phyloP scores from a whole-genome alignment of 2,888 invertebrate genomes.

The Chorisops tibialis region DNA sequence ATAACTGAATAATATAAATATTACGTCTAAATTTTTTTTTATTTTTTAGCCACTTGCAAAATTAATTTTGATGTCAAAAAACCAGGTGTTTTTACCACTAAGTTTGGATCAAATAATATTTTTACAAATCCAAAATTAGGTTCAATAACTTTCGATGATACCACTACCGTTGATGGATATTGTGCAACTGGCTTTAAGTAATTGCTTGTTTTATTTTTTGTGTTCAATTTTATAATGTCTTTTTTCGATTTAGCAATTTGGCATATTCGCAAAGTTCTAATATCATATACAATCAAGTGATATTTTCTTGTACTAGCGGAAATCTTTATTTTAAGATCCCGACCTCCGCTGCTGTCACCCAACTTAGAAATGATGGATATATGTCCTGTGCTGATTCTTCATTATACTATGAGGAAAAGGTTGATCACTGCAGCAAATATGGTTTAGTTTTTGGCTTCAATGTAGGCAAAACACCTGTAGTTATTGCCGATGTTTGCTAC shows the following conservation, averaged over 20 bases:
- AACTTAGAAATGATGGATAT: too few relatives aligned
- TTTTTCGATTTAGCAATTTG: not conserved
- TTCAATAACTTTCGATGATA: not conserved
- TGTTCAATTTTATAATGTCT: not conserved
- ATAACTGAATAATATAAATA: too few relatives aligned
- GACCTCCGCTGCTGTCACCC: too few relatives aligned
- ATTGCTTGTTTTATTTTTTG: not conserved
- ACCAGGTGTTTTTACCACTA: constrained; percentile 1
- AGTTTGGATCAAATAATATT: constrained; percentile 6
- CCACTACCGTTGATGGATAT: not conserved
- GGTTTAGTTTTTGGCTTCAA: constrained; percentile 11
- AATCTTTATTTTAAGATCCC: not conserved
- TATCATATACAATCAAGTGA: not conserved
- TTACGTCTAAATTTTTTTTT: too few relatives aligned
- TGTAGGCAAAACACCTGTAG: not conserved
- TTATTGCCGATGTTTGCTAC: constrained; percentile 4
- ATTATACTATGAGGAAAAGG: not conserved
- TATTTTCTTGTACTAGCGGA: not conserved
- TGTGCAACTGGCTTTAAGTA: constrained; percentile 8
- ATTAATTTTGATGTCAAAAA: not conserved
- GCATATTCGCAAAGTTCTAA: not conserved
- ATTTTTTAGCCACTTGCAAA: not conserved
- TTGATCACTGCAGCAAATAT: not conserved
- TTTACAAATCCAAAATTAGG: not conserved
- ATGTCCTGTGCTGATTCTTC: not conserved